Evolutionary conservation across 1,140 invertebrate genomes (phyloP).

Genomic region (Drosophila guanche): DNA sequence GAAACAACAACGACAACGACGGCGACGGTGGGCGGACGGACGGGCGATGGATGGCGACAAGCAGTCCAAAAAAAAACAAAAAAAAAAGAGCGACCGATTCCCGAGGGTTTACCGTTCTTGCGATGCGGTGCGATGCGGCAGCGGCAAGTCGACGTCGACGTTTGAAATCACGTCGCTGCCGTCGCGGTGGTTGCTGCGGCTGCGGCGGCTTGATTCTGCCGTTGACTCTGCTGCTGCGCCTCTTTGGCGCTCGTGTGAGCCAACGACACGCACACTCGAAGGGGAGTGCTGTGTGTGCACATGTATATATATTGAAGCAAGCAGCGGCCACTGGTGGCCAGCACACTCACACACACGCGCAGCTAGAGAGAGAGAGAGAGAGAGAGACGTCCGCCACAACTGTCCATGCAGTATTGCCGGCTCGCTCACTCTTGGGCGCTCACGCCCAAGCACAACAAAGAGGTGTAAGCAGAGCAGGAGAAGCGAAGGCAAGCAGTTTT

Average conservation of each 20-base stretch:
- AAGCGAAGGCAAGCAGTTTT: constrained; percentile 17
- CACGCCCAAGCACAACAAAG: constrained; percentile 46
- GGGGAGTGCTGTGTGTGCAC: background rate
- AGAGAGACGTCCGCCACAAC: constrained; percentile 5
- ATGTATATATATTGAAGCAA: constrained; percentile 33
- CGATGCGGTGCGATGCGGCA: constrained; percentile 68
- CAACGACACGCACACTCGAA: constrained; percentile 21
- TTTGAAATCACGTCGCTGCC: constrained; percentile 73
- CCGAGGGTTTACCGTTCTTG: constrained; percentile 51
- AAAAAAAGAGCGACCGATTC: constrained; percentile 22
- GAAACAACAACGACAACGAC: constrained; percentile 5
- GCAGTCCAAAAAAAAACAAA: no score
- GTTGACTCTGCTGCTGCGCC: constrained; percentile 6
- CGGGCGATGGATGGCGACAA: constrained; percentile 5
- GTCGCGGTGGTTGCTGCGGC: constrained; percentile 38
- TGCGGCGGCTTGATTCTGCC: constrained; percentile 7
- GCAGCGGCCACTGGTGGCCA: constrained; percentile 61
- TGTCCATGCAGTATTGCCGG: constrained; percentile 64
- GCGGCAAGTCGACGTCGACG: constrained; percentile 70
- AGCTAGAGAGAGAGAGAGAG: background rate
- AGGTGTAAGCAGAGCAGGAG: background rate
- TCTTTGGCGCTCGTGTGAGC: constrained; percentile 52
- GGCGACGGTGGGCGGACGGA: constrained; percentile 15
- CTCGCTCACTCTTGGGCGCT: constrained; percentile 51
- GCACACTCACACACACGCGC: constrained; percentile 22